Evolutionary conservation across 2,113 vertebrate genomes (phyloP).

Genomic region (Halichoeres trimaculatus): DNA sequence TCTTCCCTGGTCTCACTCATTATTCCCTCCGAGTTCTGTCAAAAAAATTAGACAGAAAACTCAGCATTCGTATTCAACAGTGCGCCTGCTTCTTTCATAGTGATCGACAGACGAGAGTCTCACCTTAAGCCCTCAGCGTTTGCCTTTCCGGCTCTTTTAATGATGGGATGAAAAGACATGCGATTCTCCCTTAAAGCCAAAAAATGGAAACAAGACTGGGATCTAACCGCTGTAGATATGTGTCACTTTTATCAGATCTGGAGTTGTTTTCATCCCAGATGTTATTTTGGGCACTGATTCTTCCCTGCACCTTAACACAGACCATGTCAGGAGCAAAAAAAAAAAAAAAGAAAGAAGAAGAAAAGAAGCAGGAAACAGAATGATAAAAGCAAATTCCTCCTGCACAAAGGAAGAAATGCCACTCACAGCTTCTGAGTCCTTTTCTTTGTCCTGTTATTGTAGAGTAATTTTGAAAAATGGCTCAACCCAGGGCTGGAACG

Average conservation of each 20-base stretch:
- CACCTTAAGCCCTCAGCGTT: slow-evolving; percentile 10
- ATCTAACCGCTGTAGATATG: not conserved
- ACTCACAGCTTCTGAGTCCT: slow-evolving; percentile 16
- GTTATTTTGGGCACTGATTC: slow-evolving; percentile 8
- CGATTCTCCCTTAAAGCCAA: slow-evolving; percentile 11
- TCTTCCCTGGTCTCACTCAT: slow-evolving; percentile 42
- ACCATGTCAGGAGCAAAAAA: not conserved
- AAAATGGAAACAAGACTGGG: slow-evolving; percentile 5
- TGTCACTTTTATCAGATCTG: slow-evolving; percentile 25
- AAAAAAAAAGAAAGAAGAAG: not conserved
- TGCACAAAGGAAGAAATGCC: not conserved
- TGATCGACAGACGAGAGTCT: slow-evolving; percentile 33
- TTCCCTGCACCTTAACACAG: slow-evolving; percentile 11
- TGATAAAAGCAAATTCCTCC: not conserved
- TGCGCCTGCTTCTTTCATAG: slow-evolving; percentile 4
- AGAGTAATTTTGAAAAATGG: slow-evolving; percentile 31
- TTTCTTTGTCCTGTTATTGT: slow-evolving; percentile 20
- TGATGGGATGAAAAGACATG: slow-evolving; percentile 25
- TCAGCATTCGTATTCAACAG: slow-evolving; percentile 20
- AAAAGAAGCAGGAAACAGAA: not conserved
- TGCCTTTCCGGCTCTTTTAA: slow-evolving; percentile 22
- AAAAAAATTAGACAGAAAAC: slow-evolving; percentile 14
- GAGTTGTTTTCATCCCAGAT: slow-evolving; percentile 1
- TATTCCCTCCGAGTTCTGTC: slow-evolving; percentile 25
- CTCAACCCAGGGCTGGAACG: slow-evolving; percentile 13